phyloP scores from a whole-genome alignment of 2,113 vertebrate genomes.

The Diadophis punctatus region DNA sequence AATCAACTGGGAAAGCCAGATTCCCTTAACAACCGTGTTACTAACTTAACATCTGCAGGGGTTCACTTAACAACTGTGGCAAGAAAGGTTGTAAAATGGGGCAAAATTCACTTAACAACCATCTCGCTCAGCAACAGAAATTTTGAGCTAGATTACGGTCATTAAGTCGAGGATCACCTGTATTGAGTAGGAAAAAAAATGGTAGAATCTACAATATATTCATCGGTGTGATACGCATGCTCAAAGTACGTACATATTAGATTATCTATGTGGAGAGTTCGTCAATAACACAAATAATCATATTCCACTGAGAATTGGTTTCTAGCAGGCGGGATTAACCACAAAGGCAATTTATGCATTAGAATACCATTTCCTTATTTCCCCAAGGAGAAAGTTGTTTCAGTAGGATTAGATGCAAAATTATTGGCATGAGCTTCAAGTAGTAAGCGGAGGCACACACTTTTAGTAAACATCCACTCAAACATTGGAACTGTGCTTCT shows the following conservation, averaged over 20 bases:
- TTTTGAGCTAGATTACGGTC: too few relatives aligned
- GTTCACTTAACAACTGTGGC: too few relatives aligned
- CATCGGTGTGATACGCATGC: not conserved
- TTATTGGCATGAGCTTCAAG: not conserved
- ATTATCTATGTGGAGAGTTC: not conserved
- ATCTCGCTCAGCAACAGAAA: too few relatives aligned
- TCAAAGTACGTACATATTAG: not conserved
- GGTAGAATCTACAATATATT: not conserved
- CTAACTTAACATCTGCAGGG: too few relatives aligned
- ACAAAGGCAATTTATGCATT: not conserved
- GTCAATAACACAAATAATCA: not conserved
- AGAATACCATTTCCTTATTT: not conserved
- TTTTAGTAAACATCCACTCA: not conserved
- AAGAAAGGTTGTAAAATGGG: too few relatives aligned
- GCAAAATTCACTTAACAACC: too few relatives aligned
- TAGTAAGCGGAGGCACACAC: not conserved
- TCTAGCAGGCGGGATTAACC: not conserved
- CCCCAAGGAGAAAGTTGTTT: not conserved
- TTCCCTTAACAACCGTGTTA: too few relatives aligned
- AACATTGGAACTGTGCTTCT: not conserved
- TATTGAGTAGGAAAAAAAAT: not conserved
- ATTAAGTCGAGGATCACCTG: too few relatives aligned
- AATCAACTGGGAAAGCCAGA: too few relatives aligned
- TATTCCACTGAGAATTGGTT: not conserved
- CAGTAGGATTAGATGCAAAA: not conserved